Evolutionary conservation across 2,113 vertebrate genomes (phyloP).

Genomic region (Gorsachius goisagi): DNA sequence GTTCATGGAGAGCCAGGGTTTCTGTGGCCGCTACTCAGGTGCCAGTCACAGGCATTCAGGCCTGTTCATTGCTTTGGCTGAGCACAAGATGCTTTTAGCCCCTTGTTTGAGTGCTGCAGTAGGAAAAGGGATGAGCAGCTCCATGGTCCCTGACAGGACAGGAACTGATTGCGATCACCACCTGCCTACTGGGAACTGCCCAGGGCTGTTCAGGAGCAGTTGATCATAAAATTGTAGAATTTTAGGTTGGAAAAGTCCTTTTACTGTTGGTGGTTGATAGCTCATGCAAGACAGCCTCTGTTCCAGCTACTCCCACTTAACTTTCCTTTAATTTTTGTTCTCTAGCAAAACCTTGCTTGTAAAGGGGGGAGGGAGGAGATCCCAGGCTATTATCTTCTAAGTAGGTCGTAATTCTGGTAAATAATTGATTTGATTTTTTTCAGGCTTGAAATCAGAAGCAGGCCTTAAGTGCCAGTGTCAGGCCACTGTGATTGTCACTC

Average conservation of each 20-base stretch:
- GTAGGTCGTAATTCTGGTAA: constrained; percentile 37
- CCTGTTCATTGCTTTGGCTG: background rate
- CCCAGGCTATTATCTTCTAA: constrained; percentile 32
- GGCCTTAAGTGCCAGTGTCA: background rate
- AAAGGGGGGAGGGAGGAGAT: background rate
- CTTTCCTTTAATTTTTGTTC: constrained; percentile 1
- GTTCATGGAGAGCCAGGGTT: background rate
- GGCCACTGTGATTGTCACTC: background rate
- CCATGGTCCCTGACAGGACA: background rate
- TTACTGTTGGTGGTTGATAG: background rate
- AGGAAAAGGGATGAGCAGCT: background rate
- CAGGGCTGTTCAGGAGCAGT: fast-evolving
- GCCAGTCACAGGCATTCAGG: background rate
- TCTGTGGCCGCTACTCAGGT: background rate
- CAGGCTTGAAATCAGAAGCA: constrained; percentile 4
- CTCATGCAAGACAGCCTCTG: background rate
- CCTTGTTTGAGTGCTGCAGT: background rate
- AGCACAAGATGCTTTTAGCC: background rate
- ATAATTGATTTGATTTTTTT: constrained; percentile 30
- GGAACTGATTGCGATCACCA: background rate
- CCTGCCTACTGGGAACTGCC: background rate
- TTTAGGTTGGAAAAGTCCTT: no score
- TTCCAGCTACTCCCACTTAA: background rate
- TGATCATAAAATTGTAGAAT: no score
- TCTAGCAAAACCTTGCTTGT: background rate